Percentiles rank a stretch among this genome's conserved stretches.
phyloP scores from a whole-genome alignment of 92 coral and sea anemone species.

The Palythoa grandiflora region DNA sequence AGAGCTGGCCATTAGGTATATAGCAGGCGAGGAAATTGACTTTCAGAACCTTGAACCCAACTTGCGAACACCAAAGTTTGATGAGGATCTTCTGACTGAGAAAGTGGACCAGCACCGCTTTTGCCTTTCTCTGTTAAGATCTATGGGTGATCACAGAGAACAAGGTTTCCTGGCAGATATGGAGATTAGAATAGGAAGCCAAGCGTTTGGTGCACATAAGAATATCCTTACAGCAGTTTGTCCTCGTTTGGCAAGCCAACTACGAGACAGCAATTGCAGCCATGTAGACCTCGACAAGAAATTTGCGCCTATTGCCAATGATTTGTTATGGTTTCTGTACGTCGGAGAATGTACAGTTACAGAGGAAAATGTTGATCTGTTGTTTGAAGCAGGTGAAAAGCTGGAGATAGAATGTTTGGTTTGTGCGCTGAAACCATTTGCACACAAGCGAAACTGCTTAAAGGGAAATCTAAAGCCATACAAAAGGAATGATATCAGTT shows the following conservation, averaged over 20 bases:
- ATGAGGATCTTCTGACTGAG: constrained; percentile 38
- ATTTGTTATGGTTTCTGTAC: constrained; percentile 48
- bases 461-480: constrained; percentile 40
- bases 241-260: constrained; percentile 50
- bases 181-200: constrained; percentile 40
- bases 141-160: constrained; percentile 23
- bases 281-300: constrained; percentile 53
- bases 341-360: constrained; percentile 59
- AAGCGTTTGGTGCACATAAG: constrained; percentile 57
- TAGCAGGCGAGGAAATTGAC: constrained; percentile 45
- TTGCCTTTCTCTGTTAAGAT: constrained; percentile 7
- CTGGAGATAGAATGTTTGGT: constrained; percentile 38
- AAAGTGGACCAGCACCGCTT: constrained; percentile 36
- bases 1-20: constrained; percentile 39
- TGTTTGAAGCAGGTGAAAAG: constrained; percentile 49
- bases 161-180: constrained; percentile 55
- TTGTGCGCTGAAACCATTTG: constrained; percentile 34
- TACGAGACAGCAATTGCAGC: constrained; percentile 22
- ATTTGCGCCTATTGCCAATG: constrained; percentile 48
- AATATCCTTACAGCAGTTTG: constrained; percentile 53
- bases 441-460: constrained; percentile 18
- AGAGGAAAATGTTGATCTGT: constrained; percentile 26
- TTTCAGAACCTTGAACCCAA: constrained; percentile 44
- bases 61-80: constrained; percentile 21
- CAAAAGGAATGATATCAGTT: constrained; percentile 23